Evolutionary conservation across 2,888 invertebrate genomes (phyloP), one percentile per base, ranked within the genome.

Genomic region (Amphimallon solstitiale): DNA sequence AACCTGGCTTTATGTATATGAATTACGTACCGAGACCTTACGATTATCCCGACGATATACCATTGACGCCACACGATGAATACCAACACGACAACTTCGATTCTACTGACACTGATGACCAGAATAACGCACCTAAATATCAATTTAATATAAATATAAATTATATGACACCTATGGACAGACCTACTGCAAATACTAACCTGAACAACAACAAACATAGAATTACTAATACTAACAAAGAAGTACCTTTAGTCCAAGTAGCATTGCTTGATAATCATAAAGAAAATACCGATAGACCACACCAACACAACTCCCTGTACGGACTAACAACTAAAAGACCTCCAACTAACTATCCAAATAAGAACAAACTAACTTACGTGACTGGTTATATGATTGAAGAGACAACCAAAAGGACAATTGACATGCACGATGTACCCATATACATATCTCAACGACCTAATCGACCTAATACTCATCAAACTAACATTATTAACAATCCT

Each of bases 141-240:
- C 71, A 74, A 35, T 72, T 75, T 3, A 74, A 74, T 62, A 73
- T 75, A 38, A 74, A 75, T 61, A 74, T 75, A 23, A 72, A 75
- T 37, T 68, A 74, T 61, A 21, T 72, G 21, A 54, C 70, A 48
- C 29, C 64, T 5, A 65, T 54, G 54, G 49, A 19, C 14, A 49
- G 45, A 54, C 65, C 56, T 66, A 52, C 49, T 3, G 19, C 19
- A n/a, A 60, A 29, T 48, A 60, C 14, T n/a, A 19, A 35, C 34
- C 17, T 56, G 14, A 12, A 10, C n/a, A 56, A 9, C n/a, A 10
- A 12, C 10, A 1, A 7, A 17, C 37, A 60, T 12, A 46, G n/a
- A 19, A 51, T 10, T 15, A 34, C 52, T 19, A 34, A 37, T 21
- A 21, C 29, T 21, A 23, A 51, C 35, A 46, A 34, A 15, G 40